Evolutionary conservation across 2,113 vertebrate species (phyloP), one percentile per base, ranked within the genome.

Genomic region (Corydoras sp.): DNA sequence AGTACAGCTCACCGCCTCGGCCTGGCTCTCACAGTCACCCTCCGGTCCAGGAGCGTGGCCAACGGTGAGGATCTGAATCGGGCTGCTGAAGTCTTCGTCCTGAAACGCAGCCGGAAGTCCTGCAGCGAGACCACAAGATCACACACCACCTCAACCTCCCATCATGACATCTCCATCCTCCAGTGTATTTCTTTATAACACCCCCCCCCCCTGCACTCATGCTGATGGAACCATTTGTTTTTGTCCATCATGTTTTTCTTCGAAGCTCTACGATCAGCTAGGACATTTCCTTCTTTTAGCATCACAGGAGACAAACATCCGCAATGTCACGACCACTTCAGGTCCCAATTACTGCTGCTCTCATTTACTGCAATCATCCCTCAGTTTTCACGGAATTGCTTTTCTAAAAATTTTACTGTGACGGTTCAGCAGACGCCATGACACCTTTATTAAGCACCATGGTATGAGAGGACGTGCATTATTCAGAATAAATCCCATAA

Each of bases 11-110:
- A 90, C 86, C 0, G 91, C 86, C 71, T 95, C 94, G 49, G 65
- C 67, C 61, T 76, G 69, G 73, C 60, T 86, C 69, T 95, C 94
- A 10, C 85, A 86, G n/a, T 92, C 90, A 5, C 88, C 86, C 76
- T 94, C 93, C 58, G 92, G 91, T 2, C 88, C 80, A 75, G 84
- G 82, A 12, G 83, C 79, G 71, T 92, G 93, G 13, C 91, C 92
- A 82, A 94, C 89, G 2, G 93, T 94, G 65, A 96, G 88, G 84
- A 95, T 96, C 83, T 95, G 95, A 82, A 95, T 91, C 69, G 93
- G 90, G 78, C 88, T 87, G 77, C 81, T 85, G 69, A 85, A 81
- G 81, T 91, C 91, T 81, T 95, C 95, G 15, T 94, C 92, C 76
- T 91, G 91, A 83, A 91, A 92, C 81, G 91, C 89, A 73, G 89